phyloP scores from a whole-genome alignment of 2,888 invertebrate genomes.

The Melanargia galathea region DNA sequence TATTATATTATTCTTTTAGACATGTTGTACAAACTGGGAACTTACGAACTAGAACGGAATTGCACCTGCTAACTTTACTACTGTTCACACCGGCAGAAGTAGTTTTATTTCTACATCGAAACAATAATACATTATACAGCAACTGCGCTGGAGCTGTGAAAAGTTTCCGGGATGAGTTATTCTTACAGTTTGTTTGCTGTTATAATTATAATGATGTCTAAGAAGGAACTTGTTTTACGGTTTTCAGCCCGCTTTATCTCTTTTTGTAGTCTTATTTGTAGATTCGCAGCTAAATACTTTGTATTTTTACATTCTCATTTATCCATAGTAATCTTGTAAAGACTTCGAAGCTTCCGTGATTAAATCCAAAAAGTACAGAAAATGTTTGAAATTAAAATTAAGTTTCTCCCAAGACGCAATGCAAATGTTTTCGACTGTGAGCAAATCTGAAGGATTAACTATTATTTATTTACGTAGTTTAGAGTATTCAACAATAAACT shows the following conservation, averaged over 20 bases:
- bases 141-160: slow-evolving; percentile 7
- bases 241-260: neutral
- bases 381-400: too few species aligned
- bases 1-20: slow-evolving; percentile 9
- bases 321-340: too few species aligned
- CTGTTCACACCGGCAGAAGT: slow-evolving; percentile 6
- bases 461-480: too few species aligned
- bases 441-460: too few species aligned
- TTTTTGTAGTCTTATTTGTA: neutral
- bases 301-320: too few species aligned
- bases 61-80: slow-evolving; percentile 11
- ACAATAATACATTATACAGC: slow-evolving; percentile 20
- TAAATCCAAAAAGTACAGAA: neutral
- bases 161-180: slow-evolving; percentile 19
- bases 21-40: slow-evolving; percentile 6
- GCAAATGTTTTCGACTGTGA: too few species aligned
- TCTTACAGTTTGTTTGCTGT: slow-evolving; percentile 1
- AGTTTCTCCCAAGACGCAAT: too few species aligned
- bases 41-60: neutral
- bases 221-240: neutral
- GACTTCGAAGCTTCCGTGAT: neutral
- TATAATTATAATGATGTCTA: slow-evolving; percentile 2
- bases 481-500: too few species aligned
- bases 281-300: too few species aligned
- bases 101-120: slow-evolving; percentile 26